phyloP scores from a whole-genome alignment of 2,797 vertebrate genomes.

The Graptemys geographica region DNA sequence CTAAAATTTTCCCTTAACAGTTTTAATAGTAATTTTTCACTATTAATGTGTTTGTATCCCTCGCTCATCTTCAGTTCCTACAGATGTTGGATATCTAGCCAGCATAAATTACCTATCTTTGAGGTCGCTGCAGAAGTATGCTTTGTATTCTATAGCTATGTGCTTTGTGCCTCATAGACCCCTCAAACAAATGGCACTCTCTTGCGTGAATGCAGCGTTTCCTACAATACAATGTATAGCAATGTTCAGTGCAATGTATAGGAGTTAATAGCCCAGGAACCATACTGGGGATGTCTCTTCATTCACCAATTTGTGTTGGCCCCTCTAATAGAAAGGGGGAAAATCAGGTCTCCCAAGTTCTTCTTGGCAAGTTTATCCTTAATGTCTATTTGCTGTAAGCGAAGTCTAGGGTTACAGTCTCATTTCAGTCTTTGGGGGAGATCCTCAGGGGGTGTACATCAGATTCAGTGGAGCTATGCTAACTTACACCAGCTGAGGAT shows the following conservation, averaged over 20 bases:
- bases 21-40: not conserved
- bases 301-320: not conserved
- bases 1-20: not conserved
- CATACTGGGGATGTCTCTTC: not conserved
- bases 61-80: not conserved
- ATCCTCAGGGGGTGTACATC: not conserved
- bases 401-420: not conserved
- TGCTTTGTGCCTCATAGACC: not conserved
- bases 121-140: not conserved
- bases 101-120: not conserved
- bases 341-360: not conserved
- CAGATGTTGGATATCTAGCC: not conserved
- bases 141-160: not conserved
- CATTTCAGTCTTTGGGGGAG: not conserved
- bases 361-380: not conserved
- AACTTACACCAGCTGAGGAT: not conserved
- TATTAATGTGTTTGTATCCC: not conserved
- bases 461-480: not conserved
- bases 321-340: not conserved
- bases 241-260: not conserved
- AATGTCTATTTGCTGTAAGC: not conserved
- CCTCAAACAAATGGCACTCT: not conserved
- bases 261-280: not conserved
- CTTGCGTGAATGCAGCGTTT: not conserved
- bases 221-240: not conserved